Conservation (phyloP, 2,113 vertebrate species). For the Desmodus rotundus region DNA sequence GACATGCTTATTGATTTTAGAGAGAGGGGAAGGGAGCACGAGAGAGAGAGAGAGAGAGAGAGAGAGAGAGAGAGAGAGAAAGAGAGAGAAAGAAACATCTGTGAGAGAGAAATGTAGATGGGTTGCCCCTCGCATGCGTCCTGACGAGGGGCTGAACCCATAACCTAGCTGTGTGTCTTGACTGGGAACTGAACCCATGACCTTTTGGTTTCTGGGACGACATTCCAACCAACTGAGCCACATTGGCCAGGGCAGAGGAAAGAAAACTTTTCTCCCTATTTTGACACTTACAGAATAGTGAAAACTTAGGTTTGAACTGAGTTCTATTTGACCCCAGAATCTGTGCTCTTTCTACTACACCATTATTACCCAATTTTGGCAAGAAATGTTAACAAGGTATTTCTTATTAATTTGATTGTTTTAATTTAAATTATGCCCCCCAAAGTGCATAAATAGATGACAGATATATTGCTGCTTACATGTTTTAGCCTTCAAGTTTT, state of each 20-base stretch:
- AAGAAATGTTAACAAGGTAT: constrained; percentile 13
- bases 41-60: too few species aligned
- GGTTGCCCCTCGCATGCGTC: too few species aligned
- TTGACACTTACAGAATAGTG: not conserved
- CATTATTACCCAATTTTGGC: not conserved
- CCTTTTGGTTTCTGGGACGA: too few species aligned
- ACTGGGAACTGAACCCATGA: too few species aligned
- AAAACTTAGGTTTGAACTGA: not conserved
- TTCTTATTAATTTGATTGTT: not conserved
- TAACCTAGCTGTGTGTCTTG: too few species aligned
- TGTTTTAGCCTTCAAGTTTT: not conserved
- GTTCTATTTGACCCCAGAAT: not conserved
- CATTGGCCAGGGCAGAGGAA: not conserved
- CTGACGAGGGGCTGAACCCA: too few species aligned
- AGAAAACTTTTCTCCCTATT: not conserved
- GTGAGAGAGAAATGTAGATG: too few species aligned
- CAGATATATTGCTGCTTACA: not conserved
- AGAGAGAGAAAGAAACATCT: too few species aligned
- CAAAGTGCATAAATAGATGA: not conserved
- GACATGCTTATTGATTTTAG: too few species aligned
- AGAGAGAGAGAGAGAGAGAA: too few species aligned
- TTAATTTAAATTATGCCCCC: not conserved
- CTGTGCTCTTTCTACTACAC: not conserved
- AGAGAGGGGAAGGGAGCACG: too few species aligned
- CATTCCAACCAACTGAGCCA: too few species aligned